These are phyloP conservation scores for Gambusia affinis DNA, from an alignment of 2,113 vertebrate species.

Conservation along the genomic window DNA sequence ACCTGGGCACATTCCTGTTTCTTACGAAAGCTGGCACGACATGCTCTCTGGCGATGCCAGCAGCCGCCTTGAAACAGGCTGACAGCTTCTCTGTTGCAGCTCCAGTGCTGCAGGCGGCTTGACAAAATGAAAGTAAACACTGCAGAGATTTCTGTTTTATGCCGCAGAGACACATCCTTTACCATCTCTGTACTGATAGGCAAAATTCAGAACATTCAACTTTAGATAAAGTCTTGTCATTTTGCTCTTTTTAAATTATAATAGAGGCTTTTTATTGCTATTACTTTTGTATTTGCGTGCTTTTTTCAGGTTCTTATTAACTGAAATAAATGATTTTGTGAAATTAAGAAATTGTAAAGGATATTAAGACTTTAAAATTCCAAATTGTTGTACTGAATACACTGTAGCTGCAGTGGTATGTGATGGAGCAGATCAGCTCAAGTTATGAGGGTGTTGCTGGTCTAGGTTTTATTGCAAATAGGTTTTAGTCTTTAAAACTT, in stretches of 20 bases:
- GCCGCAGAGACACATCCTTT: constrained; percentile 46
- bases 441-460: constrained; percentile 33
- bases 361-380: not conserved
- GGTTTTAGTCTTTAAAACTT: constrained; percentile 35
- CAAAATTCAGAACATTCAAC: constrained; percentile 17
- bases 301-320: not conserved
- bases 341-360: not conserved
- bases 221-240: not conserved
- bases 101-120: constrained; percentile 58
- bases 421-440: constrained; percentile 27
- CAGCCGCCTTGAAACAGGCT: constrained; percentile 51
- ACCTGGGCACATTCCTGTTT: constrained; percentile 37
- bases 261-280: not conserved
- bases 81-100: constrained; percentile 51
- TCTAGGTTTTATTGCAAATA: constrained; percentile 31
- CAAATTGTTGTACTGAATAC: too few species aligned
- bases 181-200: constrained; percentile 24
- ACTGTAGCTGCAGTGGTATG: too few species aligned
- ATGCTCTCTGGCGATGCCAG: constrained; percentile 52
- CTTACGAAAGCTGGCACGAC: constrained; percentile 32
- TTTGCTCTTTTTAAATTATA: too few species aligned
- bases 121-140: constrained; percentile 51
- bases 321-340: not conserved
- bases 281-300: constrained; percentile 15
- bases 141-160: constrained; percentile 51